Conservation (phyloP, 1,140 invertebrate species). For the Wasmannia auropunctata region DNA sequence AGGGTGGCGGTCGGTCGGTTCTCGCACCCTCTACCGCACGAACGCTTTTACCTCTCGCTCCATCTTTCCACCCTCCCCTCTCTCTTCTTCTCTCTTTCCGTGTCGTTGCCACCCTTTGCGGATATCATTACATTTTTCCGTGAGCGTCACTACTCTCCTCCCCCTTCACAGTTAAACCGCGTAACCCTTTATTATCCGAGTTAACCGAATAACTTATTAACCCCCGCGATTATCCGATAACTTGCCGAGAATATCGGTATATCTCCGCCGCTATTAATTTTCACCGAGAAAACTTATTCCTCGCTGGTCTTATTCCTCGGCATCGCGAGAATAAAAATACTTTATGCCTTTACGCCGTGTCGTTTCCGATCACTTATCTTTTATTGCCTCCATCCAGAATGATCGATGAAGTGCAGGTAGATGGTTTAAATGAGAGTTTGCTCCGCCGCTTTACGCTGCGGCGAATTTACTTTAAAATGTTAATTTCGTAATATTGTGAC, state of each 20-base stretch:
- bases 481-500: constrained; percentile 13
- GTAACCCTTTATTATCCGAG: constrained; percentile 60
- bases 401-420: not conserved
- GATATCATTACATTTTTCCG: constrained; percentile 61
- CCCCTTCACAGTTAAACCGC: too few relatives aligned
- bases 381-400: not conserved
- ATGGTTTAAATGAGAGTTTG: not conserved
- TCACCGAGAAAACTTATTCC: not conserved
- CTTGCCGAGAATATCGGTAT: not conserved
- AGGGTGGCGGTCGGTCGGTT: constrained; percentile 19
- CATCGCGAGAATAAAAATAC: not conserved
- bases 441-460: not conserved
- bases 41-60: constrained; percentile 23
- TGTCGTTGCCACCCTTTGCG: constrained; percentile 49
- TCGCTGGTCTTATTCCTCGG: not conserved
- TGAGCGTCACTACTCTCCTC: constrained; percentile 34
- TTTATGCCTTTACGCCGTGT: not conserved
- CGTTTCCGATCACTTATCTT: not conserved
- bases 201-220: constrained; percentile 71
- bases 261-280: not conserved
- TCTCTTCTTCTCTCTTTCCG: not conserved
- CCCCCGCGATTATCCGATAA: not conserved
- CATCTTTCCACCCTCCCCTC: not conserved
- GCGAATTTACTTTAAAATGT: not conserved
- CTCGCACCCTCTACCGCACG: constrained; percentile 9